A percentile compares a stretch with the other conserved stretches of the same genome.
phyloP scores from a whole-genome alignment of 1,140 invertebrate species.

The Drosophila malerkotliana region DNA sequence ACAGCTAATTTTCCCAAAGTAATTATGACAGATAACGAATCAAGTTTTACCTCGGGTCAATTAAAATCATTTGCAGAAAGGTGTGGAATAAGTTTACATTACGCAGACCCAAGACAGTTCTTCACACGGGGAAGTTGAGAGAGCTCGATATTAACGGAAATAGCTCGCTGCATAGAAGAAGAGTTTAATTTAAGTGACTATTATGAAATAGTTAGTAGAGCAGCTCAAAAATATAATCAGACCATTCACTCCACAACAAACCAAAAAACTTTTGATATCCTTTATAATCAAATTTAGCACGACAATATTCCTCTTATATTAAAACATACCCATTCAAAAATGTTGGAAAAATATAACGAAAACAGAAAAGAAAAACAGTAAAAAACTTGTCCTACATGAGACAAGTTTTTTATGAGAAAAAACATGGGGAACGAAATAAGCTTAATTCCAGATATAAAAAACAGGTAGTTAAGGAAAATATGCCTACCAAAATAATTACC shows the following conservation, averaged over 20 bases:
- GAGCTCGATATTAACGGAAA: conserved; percentile 1
- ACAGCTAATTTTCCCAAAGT: background rate
- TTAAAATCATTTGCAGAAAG: background rate
- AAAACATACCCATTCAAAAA: too few species aligned
- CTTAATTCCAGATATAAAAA: too few species aligned
- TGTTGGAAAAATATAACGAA: too few species aligned
- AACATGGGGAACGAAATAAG: too few species aligned
- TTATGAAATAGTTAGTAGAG: conserved; percentile 9
- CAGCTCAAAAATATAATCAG: conserved; percentile 2
- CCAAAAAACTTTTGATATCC: conserved; percentile 1
- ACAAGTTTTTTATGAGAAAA: too few species aligned
- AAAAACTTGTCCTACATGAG: too few species aligned
- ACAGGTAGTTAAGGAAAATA: too few species aligned
- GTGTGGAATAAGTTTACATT: background rate
- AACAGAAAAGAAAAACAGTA: too few species aligned
- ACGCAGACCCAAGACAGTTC: conserved; percentile 2
- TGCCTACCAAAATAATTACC: too few species aligned
- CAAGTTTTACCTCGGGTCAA: too few species aligned
- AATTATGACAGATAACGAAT: background rate
- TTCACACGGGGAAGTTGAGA: background rate
- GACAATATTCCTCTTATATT: too few species aligned
- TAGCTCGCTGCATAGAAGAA: conserved; percentile 6
- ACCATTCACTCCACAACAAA: conserved; percentile 3
- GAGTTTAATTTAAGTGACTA: conserved; percentile 7
- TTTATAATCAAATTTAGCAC: too few species aligned